phyloP scores from a whole-genome alignment of 2,797 vertebrate species.

The Peromyscus eremicus region DNA sequence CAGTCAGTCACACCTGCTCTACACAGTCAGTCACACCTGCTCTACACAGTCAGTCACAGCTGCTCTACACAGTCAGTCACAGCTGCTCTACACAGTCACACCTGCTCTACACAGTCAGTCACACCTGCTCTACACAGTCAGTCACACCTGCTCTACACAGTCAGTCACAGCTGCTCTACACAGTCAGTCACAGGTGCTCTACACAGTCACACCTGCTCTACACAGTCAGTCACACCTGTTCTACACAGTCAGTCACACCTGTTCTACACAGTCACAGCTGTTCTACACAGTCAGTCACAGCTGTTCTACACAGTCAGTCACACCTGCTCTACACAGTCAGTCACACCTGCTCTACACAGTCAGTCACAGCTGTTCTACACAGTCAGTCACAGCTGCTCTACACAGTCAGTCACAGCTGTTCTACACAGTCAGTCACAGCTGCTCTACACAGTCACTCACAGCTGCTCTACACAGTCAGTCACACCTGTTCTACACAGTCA shows the following conservation, averaged over 20 bases:
- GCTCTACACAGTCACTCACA: neutral
- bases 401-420: neutral
- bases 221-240: neutral
- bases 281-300: neutral
- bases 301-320: neutral
- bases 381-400: no score
- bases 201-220: no score
- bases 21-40: neutral
- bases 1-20: neutral
- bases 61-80: neutral
- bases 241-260: neutral
- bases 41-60: neutral
- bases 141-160: no score
- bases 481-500: neutral
- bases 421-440: no score
- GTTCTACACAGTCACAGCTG: neutral
- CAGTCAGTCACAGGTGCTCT: neutral
- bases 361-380: neutral
- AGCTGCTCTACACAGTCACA: no score
- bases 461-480: neutral
- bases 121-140: no score
- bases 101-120: no score
- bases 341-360: no score
- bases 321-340: neutral
- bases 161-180: no score